Conservation (phyloP, 2,113 vertebrate species). For the Pangasianodon hypophthalmus region DNA sequence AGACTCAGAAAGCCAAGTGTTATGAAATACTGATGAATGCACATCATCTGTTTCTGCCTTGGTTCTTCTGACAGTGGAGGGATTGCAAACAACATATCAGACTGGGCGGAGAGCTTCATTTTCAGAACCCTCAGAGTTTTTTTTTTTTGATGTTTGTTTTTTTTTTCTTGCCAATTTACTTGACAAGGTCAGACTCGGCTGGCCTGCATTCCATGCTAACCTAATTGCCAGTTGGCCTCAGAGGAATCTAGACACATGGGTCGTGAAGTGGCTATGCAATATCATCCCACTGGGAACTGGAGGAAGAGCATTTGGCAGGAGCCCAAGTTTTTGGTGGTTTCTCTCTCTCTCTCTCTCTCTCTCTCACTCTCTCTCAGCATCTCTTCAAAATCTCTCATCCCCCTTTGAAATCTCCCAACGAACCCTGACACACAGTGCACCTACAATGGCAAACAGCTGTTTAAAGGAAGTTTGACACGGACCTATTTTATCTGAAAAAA, state of each 20-base stretch:
- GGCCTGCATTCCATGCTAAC: constrained; percentile 4
- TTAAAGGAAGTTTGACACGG: not conserved
- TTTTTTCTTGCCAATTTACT: not conserved
- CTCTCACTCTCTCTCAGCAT: not conserved
- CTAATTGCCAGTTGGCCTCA: constrained; percentile 29
- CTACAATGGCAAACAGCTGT: not conserved
- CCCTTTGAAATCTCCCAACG: not conserved
- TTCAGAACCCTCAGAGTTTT: not conserved
- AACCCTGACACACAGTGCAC: not conserved
- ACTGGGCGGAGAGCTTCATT: not conserved
- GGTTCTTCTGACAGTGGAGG: not conserved
- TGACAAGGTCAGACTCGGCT: not conserved
- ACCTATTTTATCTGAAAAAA: not conserved
- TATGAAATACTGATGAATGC: constrained; percentile 23
- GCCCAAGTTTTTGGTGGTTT: not conserved
- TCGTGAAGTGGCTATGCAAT: constrained; percentile 19
- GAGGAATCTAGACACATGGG: constrained; percentile 32
- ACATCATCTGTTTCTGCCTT: constrained; percentile 12
- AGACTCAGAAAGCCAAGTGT: constrained; percentile 11
- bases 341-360: constrained; percentile 35
- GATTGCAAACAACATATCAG: not conserved
- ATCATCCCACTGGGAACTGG: constrained; percentile 13
- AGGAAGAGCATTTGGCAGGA: constrained; percentile 20
- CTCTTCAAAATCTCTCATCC: no score
- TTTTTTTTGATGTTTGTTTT: not conserved